Conservation (phyloP, 1,140 invertebrate genomes). For the Lepidurus couesii region DNA sequence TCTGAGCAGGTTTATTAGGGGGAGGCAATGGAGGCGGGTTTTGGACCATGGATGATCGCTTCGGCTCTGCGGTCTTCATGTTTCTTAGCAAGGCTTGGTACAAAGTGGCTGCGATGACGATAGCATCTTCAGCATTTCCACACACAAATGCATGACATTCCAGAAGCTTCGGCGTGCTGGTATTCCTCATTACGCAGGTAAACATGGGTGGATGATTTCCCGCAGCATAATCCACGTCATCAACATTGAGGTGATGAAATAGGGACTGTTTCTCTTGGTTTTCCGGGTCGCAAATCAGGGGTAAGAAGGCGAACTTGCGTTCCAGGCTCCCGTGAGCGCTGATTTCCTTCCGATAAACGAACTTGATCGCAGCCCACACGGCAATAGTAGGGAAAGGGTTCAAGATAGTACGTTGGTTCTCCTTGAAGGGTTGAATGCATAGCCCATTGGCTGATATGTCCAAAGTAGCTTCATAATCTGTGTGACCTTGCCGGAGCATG, state of each 20-base stretch:
- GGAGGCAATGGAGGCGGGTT: neutral
- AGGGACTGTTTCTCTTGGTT: conserved; percentile 64
- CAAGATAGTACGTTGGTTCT: conserved; percentile 48
- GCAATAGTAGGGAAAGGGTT: conserved; percentile 83
- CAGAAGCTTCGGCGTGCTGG: conserved; percentile 61
- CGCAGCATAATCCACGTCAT: conserved; percentile 47
- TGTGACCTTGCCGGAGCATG: conserved; percentile 46
- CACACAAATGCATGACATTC: conserved; percentile 89
- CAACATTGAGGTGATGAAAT: conserved; percentile 50
- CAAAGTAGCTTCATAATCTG: conserved; percentile 43
- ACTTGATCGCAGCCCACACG: conserved; percentile 81
- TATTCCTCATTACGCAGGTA: conserved; percentile 78
- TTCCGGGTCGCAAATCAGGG: conserved; percentile 75
- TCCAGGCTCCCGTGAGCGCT: conserved; percentile 38
- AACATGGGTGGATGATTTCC: conserved; percentile 73
- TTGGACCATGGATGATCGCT: neutral
- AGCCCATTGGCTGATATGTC: conserved; percentile 64
- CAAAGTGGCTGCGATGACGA: conserved; percentile 79
- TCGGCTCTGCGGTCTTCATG: conserved; percentile 46
- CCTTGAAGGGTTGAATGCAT: conserved; percentile 52
- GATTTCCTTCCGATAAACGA: conserved; percentile 43
- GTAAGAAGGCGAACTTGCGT: conserved; percentile 67
- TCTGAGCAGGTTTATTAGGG: conserved; percentile 10
- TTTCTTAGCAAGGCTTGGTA: conserved; percentile 78
- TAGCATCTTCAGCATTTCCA: conserved; percentile 69